A percentile compares a stretch with the other conserved stretches of the same genome.
phyloP scores from a whole-genome alignment of 2,797 vertebrate genomes.

The Heliangelus exortis region DNA sequence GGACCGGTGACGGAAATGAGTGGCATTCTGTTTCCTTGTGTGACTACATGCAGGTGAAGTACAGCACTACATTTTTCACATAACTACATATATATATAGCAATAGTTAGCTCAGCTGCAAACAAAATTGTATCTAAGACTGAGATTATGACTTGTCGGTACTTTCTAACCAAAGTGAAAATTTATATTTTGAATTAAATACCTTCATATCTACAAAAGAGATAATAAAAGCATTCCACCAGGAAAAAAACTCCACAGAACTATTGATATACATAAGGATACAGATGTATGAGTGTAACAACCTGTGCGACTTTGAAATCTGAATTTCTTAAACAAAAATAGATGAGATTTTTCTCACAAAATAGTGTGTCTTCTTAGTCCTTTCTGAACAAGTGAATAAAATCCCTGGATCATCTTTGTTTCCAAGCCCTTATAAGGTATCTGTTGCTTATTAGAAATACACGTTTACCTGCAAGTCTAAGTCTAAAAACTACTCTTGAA shows the following conservation, averaged over 20 bases:
- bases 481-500: neutral
- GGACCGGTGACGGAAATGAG: neutral
- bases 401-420: neutral
- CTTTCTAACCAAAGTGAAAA: conserved; percentile 5
- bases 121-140: neutral
- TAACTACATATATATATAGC: neutral
- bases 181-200: neutral
- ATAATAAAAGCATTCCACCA: neutral
- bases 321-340: neutral
- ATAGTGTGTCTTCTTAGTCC: neutral
- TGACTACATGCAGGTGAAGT: neutral
- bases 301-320: neutral
- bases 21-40: neutral
- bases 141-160: neutral
- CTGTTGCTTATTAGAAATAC: neutral
- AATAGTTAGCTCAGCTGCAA: neutral
- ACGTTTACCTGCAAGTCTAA: neutral
- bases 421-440: neutral
- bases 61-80: neutral
- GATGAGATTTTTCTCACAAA: neutral
- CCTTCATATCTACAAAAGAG: neutral
- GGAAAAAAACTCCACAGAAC: neutral
- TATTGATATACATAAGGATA: neutral
- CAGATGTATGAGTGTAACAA: neutral
- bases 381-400: neutral